Evolutionary conservation across 2,888 invertebrate genomes (phyloP).

Genomic region (Leptinotarsa juncta): DNA sequence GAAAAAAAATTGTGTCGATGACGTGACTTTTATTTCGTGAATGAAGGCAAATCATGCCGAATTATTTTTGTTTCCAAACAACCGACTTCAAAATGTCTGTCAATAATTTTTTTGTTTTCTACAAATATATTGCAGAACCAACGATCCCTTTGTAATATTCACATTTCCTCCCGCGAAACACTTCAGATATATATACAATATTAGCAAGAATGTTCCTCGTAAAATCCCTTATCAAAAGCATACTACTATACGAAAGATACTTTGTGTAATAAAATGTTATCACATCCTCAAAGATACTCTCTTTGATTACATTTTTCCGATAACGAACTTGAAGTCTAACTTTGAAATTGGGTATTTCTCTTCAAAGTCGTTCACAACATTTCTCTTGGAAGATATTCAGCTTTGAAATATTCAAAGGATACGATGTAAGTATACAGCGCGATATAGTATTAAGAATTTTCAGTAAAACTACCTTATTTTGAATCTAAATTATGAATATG

Average conservation of each 20-base stretch:
- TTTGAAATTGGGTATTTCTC: conserved; percentile 37
- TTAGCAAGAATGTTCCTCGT: conserved; percentile 14
- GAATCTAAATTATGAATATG: too few relatives aligned
- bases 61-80: too few relatives aligned
- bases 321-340: conserved; percentile 36
- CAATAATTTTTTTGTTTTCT: too few relatives aligned
- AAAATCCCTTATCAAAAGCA: conserved; percentile 33
- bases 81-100: too few relatives aligned
- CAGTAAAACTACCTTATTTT: too few relatives aligned
- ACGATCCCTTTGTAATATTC: neutral
- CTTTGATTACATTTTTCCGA: conserved; percentile 39
- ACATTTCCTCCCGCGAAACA: neutral
- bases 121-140: too few relatives aligned
- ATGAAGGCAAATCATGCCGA: too few relatives aligned
- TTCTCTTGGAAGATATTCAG: conserved; percentile 25
- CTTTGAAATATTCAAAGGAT: conserved; percentile 33
- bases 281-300: conserved; percentile 36
- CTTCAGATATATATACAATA: neutral
- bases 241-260: conserved; percentile 31
- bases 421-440: conserved; percentile 20
- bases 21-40: too few relatives aligned
- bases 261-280: conserved; percentile 36
- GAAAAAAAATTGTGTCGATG: too few relatives aligned
- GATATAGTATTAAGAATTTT: neutral
- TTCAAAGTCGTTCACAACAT: conserved; percentile 33